A percentile compares a stretch with the other conserved stretches of the same genome.
These are phyloP conservation scores for Agelastica alni DNA, from an alignment of 2,888 invertebrate species.

Conservation along the genomic window DNA sequence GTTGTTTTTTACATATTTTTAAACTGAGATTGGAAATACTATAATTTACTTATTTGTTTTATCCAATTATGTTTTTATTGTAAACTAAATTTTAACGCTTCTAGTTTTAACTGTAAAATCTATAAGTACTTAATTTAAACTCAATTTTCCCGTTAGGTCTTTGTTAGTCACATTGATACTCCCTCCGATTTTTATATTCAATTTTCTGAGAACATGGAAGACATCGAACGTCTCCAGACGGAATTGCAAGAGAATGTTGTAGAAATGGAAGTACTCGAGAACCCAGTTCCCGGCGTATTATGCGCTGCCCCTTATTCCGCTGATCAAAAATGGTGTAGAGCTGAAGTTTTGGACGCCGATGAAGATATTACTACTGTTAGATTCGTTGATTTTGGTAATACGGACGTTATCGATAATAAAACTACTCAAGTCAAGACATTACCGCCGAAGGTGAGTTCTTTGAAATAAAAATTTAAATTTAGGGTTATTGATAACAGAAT, in stretches of 20 bases:
- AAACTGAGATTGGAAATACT: too few relatives aligned
- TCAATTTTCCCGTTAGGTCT: conserved; percentile 55
- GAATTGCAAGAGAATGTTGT: conserved; percentile 65
- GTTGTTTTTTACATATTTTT: too few relatives aligned
- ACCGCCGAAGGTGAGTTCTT: conserved; percentile 59
- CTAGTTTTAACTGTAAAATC: too few relatives aligned
- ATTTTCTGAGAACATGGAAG: conserved; percentile 61
- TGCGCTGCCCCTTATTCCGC: conserved; percentile 81
- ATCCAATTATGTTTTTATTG: too few relatives aligned
- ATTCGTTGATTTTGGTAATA: conserved; percentile 80
- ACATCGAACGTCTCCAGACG: conserved; percentile 65
- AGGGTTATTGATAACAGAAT: too few relatives aligned
- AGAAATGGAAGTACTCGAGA: conserved; percentile 61
- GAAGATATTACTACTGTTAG: conserved; percentile 75
- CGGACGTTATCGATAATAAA: conserved; percentile 71
- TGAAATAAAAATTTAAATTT: too few relatives aligned
- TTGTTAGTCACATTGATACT: conserved; percentile 73
- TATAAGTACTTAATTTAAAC: too few relatives aligned
- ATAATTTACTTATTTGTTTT: too few relatives aligned
- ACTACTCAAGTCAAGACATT: conserved; percentile 65
- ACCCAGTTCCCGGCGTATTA: conserved; percentile 64
- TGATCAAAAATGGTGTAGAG: conserved; percentile 88
- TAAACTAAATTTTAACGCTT: too few relatives aligned
- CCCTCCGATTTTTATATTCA: conserved; percentile 80
- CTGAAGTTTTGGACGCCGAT: conserved; percentile 80